Conservation (phyloP, 2,113 vertebrate genomes). For the Urocitellus parryii region DNA sequence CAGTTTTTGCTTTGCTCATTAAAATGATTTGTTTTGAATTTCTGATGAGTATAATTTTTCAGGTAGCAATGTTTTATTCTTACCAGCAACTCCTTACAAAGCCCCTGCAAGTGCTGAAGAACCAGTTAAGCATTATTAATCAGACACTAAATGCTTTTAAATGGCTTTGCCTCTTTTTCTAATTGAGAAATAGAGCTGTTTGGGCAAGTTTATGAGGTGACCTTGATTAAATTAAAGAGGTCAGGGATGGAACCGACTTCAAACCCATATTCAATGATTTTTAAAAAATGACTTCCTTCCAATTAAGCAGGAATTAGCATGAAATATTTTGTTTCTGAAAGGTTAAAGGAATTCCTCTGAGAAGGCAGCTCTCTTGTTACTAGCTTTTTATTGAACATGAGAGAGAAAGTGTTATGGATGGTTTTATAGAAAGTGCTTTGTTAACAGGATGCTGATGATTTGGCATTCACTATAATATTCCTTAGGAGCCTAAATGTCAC, state of each 20-base stretch:
- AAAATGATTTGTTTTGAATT: slow-evolving; percentile 74
- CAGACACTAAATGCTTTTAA: slow-evolving; percentile 78
- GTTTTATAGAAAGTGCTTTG: slow-evolving; percentile 30
- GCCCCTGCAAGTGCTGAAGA: slow-evolving; percentile 48
- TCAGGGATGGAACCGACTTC: slow-evolving; percentile 69
- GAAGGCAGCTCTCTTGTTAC: slow-evolving; percentile 55
- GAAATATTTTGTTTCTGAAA: slow-evolving; percentile 77
- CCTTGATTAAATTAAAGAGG: slow-evolving; percentile 78
- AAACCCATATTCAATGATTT: slow-evolving; percentile 65
- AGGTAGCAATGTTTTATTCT: slow-evolving; percentile 70
- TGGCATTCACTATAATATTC: slow-evolving; percentile 1
- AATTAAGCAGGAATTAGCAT: slow-evolving; percentile 76
- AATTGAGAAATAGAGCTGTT: slow-evolving; percentile 80
- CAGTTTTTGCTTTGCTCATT: slow-evolving; percentile 64
- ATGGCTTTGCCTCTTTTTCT: slow-evolving; percentile 61
- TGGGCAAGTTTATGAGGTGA: slow-evolving; percentile 77
- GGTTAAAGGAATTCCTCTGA: slow-evolving; percentile 70
- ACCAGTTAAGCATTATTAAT: slow-evolving; percentile 78
- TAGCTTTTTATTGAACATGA: slow-evolving; percentile 51
- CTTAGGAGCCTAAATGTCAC: not conserved
- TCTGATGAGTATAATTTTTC: slow-evolving; percentile 77
- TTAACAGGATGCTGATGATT: slow-evolving; percentile 22
- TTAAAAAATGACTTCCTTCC: slow-evolving; percentile 75
- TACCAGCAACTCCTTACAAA: slow-evolving; percentile 61
- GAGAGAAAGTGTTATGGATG: not conserved